phyloP scores from a whole-genome alignment of 2,113 vertebrate genomes.

The Chinchilla lanigera region DNA sequence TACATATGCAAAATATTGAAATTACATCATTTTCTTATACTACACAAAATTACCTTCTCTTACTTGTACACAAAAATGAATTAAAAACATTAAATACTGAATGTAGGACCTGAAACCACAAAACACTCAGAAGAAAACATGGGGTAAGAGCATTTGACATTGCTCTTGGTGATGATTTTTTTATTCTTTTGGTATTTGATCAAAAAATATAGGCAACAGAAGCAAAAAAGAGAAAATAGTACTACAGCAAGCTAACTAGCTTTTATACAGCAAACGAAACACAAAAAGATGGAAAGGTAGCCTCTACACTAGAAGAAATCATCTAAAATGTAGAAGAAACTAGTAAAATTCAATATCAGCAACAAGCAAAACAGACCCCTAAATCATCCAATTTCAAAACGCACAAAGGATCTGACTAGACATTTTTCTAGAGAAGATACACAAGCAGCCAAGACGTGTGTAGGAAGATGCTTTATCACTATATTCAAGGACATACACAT shows the following conservation, averaged over 20 bases:
- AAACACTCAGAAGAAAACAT: not conserved
- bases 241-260: too few relatives aligned
- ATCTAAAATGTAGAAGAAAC: not conserved
- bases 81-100: not conserved
- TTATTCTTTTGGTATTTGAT: not conserved
- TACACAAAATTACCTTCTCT: not conserved
- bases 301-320: not conserved
- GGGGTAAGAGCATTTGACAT: not conserved
- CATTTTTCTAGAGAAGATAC: not conserved
- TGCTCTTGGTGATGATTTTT: not conserved
- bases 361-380: not conserved
- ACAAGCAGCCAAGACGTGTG: not conserved
- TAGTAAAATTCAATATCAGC: not conserved
- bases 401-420: not conserved
- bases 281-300: not conserved
- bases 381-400: not conserved
- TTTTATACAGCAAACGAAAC: not conserved
- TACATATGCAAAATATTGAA: not conserved
- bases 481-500: not conserved
- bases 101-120: not conserved
- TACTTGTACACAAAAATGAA: not conserved
- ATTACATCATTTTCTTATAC: not conserved
- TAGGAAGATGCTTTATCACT: not conserved
- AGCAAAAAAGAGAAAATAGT: not conserved
- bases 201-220: not conserved